Conservation (phyloP, 2,888 invertebrate species). For the Micoletzkya japonica region DNA sequence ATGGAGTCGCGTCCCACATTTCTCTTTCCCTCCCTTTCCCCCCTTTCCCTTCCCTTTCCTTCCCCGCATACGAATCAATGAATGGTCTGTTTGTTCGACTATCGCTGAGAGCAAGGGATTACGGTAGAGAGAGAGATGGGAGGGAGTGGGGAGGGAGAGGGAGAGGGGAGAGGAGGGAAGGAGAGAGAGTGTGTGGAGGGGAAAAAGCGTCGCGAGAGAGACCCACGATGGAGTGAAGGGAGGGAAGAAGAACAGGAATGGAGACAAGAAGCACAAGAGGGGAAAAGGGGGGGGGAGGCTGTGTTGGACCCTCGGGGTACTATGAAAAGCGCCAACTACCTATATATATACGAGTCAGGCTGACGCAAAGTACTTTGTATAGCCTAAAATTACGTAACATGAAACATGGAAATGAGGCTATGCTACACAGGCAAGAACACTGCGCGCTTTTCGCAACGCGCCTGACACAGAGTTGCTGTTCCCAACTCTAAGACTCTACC, state of each 20-base stretch:
- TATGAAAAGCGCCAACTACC: background rate
- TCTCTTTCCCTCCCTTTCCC: background rate
- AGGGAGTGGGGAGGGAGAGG: background rate
- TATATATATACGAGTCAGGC: background rate
- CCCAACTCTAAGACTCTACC: background rate
- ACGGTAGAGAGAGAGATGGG: constrained; percentile 11
- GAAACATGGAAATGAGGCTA: too few relatives aligned
- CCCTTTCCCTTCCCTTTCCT: background rate
- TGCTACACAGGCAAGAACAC: too few relatives aligned
- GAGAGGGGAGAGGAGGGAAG: constrained; percentile 5
- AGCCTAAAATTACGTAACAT: too few relatives aligned
- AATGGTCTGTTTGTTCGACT: background rate
- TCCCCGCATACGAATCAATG: background rate
- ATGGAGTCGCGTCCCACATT: too few relatives aligned
- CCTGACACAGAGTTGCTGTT: background rate
- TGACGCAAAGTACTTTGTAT: background rate
- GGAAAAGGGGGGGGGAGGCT: too few relatives aligned
- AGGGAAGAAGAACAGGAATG: background rate
- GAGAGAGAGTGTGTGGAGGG: background rate
- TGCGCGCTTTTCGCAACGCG: background rate
- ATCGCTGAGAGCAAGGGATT: background rate
- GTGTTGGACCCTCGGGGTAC: too few relatives aligned
- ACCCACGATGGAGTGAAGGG: background rate
- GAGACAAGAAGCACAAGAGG: background rate
- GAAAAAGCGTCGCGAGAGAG: background rate